Evolutionary conservation across 2,113 vertebrate genomes (phyloP), one percentile per base, ranked within the genome.

Genomic region (Dunckerocampus dactyliophorus): DNA sequence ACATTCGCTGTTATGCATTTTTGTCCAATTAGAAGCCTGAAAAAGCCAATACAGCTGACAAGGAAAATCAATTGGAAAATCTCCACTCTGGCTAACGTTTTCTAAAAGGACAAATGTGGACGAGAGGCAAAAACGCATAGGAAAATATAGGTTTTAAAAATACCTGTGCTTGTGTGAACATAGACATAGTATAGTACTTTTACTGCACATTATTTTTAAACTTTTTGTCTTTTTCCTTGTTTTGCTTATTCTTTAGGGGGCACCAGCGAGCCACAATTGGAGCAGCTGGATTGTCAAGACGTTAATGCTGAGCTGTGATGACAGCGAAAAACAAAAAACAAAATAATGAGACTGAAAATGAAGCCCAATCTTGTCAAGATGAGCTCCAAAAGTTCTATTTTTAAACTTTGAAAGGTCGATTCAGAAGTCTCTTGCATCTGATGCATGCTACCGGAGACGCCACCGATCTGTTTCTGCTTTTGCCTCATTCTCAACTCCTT

Each of bases 311-410:
- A 47, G 47, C 47, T 19, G 39, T 13, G 39, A 12, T 43, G 39
- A 34, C 31, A 34, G 39, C 3, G 13, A 5, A 43, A 43, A 4
- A 43, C 13, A 43, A 43, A 12, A 51, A 53, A 17, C 16, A 31
- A 54, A 54, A 54, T 54, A 54, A 51, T 51, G 31, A 37, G 31
- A 37, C 28, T 54, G 31, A 37, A 54, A 54, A 54, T 11, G n/a
- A 34, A 37, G 5, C 51, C 28, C 28, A 16, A 34, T 53, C 51
- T 53, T 31, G 15, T 24, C 22, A 6, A 53, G 24, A 17, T 16
- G 31, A 34, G 31, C 39, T 43, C 39, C 39, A 43, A 43, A 19
- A 37, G 17, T 53, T 53, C 16, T 52, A 28, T 52, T 52, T 53
- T 31, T n/a, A 34, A 34, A 31, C 8, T 37, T 34, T 19, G 53